These are phyloP conservation scores for Poeciliopsis presidionis DNA, from an alignment of 2,797 vertebrate species.

Conservation along the genomic window DNA sequence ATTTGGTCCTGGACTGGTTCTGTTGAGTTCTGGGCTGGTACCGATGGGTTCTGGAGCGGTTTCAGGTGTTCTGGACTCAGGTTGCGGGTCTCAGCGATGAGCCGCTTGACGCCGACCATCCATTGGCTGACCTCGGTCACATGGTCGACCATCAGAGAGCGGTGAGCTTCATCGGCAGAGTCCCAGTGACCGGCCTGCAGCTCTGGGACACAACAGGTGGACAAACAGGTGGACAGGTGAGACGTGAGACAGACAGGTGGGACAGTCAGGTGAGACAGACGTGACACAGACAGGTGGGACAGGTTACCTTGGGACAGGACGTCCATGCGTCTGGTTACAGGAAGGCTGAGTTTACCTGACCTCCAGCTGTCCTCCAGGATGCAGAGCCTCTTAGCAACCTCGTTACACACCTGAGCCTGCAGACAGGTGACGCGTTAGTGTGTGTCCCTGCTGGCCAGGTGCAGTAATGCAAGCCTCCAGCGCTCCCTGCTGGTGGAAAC, in stretches of 20 bases:
- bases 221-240: conserved; percentile 4
- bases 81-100: conserved; percentile 88
- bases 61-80: conserved; percentile 66
- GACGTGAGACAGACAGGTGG: neutral
- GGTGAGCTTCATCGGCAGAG: conserved; percentile 89
- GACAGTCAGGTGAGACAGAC: neutral
- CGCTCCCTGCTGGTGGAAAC: conserved; percentile 18
- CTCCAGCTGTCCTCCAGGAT: conserved; percentile 88
- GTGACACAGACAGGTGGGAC: neutral
- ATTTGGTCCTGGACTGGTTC: neutral
- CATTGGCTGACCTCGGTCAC: conserved; percentile 95
- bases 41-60: neutral
- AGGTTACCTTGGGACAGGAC: conserved; percentile 83
- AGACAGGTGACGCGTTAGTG: conserved; percentile 25
- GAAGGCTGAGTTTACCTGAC: conserved; percentile 83
- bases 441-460: neutral
- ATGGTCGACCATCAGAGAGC: conserved; percentile 93
- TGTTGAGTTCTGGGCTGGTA: neutral
- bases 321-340: conserved; percentile 89
- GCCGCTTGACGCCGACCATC: conserved; percentile 94
- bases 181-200: conserved; percentile 84
- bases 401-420: conserved; percentile 90
- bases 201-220: conserved; percentile 73
- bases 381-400: conserved; percentile 86
- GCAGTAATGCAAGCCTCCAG: neutral